Evolutionary conservation across 2,113 vertebrate genomes (phyloP).

Genomic region (Dipodomys spectabilis): DNA sequence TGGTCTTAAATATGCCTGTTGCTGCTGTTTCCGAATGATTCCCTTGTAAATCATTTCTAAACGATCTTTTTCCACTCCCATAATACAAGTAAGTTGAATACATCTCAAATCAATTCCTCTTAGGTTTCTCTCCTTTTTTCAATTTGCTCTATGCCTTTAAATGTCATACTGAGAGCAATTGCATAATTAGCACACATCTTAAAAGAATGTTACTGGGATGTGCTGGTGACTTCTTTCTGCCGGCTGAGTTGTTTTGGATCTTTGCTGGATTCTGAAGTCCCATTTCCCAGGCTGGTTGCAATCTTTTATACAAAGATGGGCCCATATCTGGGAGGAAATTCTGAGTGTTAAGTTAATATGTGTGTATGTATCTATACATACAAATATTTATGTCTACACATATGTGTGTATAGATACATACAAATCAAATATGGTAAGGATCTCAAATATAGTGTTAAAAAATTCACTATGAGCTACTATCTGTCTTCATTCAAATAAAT

Average conservation of each 20-base stretch:
- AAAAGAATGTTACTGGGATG: background rate
- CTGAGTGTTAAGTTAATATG: too few relatives aligned
- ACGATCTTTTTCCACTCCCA: constrained; percentile 56
- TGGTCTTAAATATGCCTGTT: constrained; percentile 72
- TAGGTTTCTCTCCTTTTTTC: constrained; percentile 15
- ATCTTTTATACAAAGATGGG: background rate
- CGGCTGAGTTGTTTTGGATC: background rate
- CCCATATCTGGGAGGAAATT: background rate
- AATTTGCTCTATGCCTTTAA: constrained; percentile 26
- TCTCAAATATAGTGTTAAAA: background rate
- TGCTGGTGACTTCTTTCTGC: background rate
- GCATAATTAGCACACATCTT: background rate
- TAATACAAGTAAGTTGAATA: constrained; percentile 64
- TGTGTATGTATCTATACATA: too few relatives aligned
- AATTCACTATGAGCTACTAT: background rate
- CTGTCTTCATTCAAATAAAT: constrained; percentile 37
- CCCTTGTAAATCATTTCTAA: constrained; percentile 74
- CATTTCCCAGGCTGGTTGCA: background rate
- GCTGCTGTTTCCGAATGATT: constrained; percentile 71
- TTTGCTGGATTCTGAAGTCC: background rate
- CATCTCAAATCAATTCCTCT: constrained; percentile 59
- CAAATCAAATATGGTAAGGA: background rate
- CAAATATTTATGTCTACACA: too few relatives aligned
- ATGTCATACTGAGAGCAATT: background rate
- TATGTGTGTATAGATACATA: background rate